Conservation (phyloP, 2,797 vertebrate genomes). For the Betta splendens region DNA sequence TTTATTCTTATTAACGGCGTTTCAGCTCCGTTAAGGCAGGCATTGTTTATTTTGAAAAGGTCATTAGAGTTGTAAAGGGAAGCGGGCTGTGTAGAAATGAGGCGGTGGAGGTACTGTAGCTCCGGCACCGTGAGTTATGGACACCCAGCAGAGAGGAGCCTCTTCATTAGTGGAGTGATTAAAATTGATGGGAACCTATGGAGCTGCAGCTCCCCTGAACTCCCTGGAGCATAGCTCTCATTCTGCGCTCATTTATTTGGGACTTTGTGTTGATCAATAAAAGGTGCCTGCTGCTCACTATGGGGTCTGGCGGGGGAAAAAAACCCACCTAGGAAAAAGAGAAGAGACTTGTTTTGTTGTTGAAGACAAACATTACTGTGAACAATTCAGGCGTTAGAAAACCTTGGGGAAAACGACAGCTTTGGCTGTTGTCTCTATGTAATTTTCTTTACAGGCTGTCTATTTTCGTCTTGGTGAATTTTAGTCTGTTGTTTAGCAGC, state of each 20-base stretch:
- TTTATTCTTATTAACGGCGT: conserved; percentile 74
- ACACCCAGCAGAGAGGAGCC: conserved; percentile 85
- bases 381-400: conserved; percentile 72
- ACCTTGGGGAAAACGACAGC: conserved; percentile 67
- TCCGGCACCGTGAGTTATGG: conserved; percentile 85
- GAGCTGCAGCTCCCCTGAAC: conserved; percentile 74
- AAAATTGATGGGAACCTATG: conserved; percentile 87
- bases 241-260: conserved; percentile 87
- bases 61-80: conserved; percentile 80
- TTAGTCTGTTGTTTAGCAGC: conserved; percentile 55
- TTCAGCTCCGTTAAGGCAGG: conserved; percentile 74
- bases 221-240: conserved; percentile 86
- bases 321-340: conserved; percentile 64
- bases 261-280: conserved; percentile 89
- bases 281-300: conserved; percentile 84
- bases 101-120: conserved; percentile 69
- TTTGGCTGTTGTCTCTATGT: conserved; percentile 65
- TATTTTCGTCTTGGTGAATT: conserved; percentile 65
- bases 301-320: conserved; percentile 76
- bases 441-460: conserved; percentile 70
- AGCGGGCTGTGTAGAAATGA: conserved; percentile 71
- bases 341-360: conserved; percentile 75
- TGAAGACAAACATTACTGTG: conserved; percentile 74
- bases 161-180: conserved; percentile 88
- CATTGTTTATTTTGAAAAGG: conserved; percentile 85